Evolutionary conservation across 2,113 vertebrate genomes (phyloP), one percentile per base, ranked within the genome.

Genomic region (Myrmecophaga tridactyla): DNA sequence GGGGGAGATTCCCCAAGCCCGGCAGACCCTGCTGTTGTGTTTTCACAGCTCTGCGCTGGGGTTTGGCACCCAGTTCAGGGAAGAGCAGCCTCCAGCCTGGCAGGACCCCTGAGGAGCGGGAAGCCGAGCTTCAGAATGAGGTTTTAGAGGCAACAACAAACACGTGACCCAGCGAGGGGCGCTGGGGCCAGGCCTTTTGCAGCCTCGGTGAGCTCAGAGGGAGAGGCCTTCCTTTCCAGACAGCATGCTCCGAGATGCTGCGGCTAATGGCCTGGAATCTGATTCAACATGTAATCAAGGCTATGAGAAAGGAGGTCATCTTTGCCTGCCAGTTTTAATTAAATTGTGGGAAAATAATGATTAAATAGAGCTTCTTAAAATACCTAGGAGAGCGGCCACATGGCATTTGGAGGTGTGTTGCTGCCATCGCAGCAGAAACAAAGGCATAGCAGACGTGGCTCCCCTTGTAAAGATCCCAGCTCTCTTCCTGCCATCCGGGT

Each of bases 331-430:
- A 69, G 48, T 86, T 92, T 93, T 94, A 96, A 87, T 89, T 93
- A 94, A 94, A 72, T 86, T 27, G 21, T 69, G 23, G 56, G 60
- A 51, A 87, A 95, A 94, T 69, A 23, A 92, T 27, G 13, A 95
- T 83, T 86, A 92, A 80, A 46, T 53, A 92, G 92, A 77, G 67
- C 67, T 27, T 78, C 93, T 93, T n/a, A 85, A 46, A 84, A 84
- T 20, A 92, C 53, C 48, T 63, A 72, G 41, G 84, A 96, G 48
- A 94, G 4, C 27, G 36, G 69, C 51, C 48, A 3, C 31, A 31
- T 8, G 63, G 51, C 41, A 1, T 43, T n/a, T 31, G 29, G 7
- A 69, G 13, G 20, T 43, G 17, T 27, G 27, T 25, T 15, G 17
- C n/a, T 81, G 31, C 36, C 21, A 14, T n/a, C 73, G 39, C 7